phyloP scores from a whole-genome alignment of 2,113 vertebrate species.

The Eulemur macaco region DNA sequence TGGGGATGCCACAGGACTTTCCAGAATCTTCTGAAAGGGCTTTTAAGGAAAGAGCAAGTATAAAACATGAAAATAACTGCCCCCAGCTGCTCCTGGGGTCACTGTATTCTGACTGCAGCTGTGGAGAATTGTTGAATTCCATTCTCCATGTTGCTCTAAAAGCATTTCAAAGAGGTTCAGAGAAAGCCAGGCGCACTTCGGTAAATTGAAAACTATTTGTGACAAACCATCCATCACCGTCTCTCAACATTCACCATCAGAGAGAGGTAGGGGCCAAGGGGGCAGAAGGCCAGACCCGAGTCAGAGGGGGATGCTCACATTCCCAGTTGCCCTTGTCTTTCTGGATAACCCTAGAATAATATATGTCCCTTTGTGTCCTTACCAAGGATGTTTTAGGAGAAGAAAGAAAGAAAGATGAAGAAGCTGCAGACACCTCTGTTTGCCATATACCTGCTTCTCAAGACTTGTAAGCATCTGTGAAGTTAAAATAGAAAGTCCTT shows the following conservation, averaged over 20 bases:
- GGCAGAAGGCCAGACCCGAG: slow-evolving; percentile 30
- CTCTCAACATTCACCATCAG: slow-evolving; percentile 57
- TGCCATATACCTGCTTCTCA: slow-evolving; percentile 49
- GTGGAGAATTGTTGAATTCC: slow-evolving; percentile 78
- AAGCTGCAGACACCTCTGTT: neutral
- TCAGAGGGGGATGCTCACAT: neutral
- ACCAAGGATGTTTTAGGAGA: neutral
- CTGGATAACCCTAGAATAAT: slow-evolving; percentile 21
- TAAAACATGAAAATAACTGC: slow-evolving; percentile 77
- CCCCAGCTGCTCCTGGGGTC: slow-evolving; percentile 78
- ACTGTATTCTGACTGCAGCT: slow-evolving; percentile 76
- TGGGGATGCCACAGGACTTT: slow-evolving; percentile 12
- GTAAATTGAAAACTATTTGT: slow-evolving; percentile 78
- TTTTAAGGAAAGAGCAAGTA: slow-evolving; percentile 40
- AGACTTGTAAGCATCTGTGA: slow-evolving; percentile 38
- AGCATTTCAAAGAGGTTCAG: slow-evolving; percentile 82
- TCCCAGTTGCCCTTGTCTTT: slow-evolving; percentile 49
- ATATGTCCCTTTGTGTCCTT: slow-evolving; percentile 18
- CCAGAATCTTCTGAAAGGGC: slow-evolving; percentile 55
- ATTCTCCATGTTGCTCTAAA: slow-evolving; percentile 77
- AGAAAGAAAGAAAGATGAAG: slow-evolving; percentile 8
- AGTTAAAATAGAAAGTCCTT: slow-evolving; percentile 49
- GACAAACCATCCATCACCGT: slow-evolving; percentile 73
- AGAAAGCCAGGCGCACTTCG: slow-evolving; percentile 71
- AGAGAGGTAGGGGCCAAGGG: neutral